A percentile compares a stretch with the other conserved stretches of the same genome.
These are phyloP conservation scores for Crocuta crocuta DNA, from an alignment of 2,113 vertebrate genomes.

Conservation along the genomic window DNA sequence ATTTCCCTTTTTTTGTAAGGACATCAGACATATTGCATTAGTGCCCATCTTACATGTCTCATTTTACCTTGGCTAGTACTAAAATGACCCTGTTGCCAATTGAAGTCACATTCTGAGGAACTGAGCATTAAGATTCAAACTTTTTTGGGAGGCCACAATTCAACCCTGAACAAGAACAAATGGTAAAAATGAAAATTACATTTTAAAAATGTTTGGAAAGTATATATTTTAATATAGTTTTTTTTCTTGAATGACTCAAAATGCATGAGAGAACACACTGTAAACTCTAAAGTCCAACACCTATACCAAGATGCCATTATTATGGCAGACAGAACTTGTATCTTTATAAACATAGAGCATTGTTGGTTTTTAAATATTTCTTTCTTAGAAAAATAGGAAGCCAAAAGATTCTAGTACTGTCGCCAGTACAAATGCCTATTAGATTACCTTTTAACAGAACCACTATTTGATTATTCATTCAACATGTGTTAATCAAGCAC, in stretches of 20 bases:
- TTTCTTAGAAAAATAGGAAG: conserved; percentile 12
- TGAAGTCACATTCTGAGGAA: not conserved
- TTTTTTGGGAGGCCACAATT: not conserved
- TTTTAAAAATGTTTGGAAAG: not conserved
- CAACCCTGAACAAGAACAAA: not conserved
- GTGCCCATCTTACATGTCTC: not conserved
- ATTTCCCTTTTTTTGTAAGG: not conserved
- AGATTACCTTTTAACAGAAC: conserved; percentile 14
- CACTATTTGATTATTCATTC: not conserved
- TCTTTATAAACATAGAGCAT: not conserved
- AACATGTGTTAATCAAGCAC: not conserved
- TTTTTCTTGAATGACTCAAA: conserved; percentile 2
- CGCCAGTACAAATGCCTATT: not conserved
- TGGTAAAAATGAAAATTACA: not conserved
- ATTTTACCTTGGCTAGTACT: not conserved
- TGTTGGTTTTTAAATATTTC: not conserved
- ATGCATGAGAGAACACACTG: not conserved
- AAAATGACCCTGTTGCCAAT: not conserved
- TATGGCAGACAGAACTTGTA: not conserved
- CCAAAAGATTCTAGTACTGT: not conserved
- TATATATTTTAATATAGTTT: not conserved
- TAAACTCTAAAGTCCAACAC: not conserved
- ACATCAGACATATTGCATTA: not conserved
- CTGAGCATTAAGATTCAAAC: not conserved
- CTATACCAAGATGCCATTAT: not conserved